A percentile compares a stretch with the other conserved stretches of the same genome.
Conservation (phyloP, 2,113 vertebrate genomes). For the Phalacrocorax carbo region DNA sequence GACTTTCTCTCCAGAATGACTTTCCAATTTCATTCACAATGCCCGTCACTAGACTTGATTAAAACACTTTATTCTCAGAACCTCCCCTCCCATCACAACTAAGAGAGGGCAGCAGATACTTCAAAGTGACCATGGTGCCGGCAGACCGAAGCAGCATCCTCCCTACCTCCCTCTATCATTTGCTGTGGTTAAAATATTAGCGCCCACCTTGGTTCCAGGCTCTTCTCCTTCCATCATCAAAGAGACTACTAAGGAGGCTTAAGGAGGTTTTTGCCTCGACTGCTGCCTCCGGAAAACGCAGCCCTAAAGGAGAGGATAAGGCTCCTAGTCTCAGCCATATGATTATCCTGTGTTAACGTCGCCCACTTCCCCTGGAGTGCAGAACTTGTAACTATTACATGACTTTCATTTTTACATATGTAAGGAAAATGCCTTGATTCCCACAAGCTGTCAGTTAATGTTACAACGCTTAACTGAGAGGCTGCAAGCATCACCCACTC, state of each 20-base stretch:
- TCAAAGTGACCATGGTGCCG: neutral
- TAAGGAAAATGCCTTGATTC: slow-evolving; percentile 17
- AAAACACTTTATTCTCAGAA: neutral
- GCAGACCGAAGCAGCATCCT: neutral
- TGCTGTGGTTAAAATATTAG: neutral
- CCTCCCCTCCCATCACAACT: neutral
- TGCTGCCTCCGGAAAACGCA: neutral
- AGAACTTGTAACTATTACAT: neutral
- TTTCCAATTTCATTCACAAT: neutral
- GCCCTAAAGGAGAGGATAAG: neutral
- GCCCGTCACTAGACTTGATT: neutral
- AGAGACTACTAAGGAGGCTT: neutral
- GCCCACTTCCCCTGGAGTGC: neutral
- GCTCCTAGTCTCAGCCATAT: neutral
- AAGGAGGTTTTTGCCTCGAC: neutral
- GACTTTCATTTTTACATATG: slow-evolving; percentile 16
- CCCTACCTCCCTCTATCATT: neutral
- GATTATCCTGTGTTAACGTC: neutral
- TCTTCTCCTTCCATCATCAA: neutral
- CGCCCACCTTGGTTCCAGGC: neutral
- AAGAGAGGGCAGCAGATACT: neutral
- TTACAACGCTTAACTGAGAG: neutral
- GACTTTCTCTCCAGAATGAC: neutral
- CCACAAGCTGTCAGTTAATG: slow-evolving; percentile 37
- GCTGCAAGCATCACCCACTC: neutral